Conservation (phyloP, 2,888 invertebrate genomes). For the Tromatobia lineatoria region DNA sequence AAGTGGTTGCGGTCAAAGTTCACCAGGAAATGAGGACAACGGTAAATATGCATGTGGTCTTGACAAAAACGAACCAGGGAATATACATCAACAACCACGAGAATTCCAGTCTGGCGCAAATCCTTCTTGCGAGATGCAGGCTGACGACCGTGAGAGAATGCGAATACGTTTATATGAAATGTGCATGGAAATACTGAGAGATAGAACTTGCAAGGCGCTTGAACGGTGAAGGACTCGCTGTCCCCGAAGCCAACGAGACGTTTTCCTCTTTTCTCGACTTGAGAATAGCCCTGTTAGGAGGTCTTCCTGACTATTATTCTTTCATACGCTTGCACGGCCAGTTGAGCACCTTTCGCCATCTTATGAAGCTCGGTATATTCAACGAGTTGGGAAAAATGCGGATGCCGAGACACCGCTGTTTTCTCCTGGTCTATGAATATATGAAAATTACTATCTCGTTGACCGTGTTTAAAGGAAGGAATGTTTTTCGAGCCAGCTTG, state of each 20-base stretch:
- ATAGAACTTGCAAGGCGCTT: neutral
- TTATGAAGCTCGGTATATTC: conserved; percentile 12
- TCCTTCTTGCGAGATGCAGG: conserved; percentile 10
- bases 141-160: conserved; percentile 7
- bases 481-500: neutral
- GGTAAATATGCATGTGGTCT: neutral
- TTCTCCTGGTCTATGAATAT: conserved; percentile 16
- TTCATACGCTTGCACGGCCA: neutral
- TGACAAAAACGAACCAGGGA: neutral
- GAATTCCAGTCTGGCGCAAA: conserved; percentile 26
- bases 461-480: neutral
- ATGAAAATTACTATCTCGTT: neutral
- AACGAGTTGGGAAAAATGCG: conserved; percentile 24
- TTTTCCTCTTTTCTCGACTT: conserved; percentile 8
- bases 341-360: conserved; percentile 11
- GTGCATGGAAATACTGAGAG: conserved; percentile 11
- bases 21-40: neutral
- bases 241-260: conserved; percentile 2
- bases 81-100: neutral
- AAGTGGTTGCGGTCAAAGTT: neutral
- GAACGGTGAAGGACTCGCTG: neutral
- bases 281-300: conserved; percentile 1
- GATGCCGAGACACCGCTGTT: neutral
- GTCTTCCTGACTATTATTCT: conserved; percentile 33
- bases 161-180: conserved; percentile 21